Evolutionary conservation across 2,113 vertebrate species (phyloP), one percentile per base, ranked within the genome.

Genomic region (Condylura cristata): DNA sequence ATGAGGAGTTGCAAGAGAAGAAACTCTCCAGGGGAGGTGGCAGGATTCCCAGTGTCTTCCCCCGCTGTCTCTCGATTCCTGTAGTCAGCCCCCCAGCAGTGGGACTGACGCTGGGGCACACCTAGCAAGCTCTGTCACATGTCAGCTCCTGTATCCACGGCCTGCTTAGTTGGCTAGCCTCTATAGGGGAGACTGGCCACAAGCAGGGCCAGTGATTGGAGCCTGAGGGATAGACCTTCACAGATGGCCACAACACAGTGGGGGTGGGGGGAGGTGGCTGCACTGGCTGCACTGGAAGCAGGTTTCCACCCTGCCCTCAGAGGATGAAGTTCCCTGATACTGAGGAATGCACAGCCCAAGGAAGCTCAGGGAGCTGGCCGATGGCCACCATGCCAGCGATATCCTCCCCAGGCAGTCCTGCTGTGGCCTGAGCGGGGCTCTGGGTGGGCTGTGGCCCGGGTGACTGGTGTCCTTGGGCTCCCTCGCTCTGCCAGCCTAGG

Each of bases 341-440:
- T 22, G 51, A 86, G 58, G 63, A n/a, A 65, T 1, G 7, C 9
- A 14, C 60, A 20, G 39, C 78, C 51, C 34, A 22, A 26, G 28
- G 66, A 72, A 20, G 8, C 30, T 60, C 32, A 34, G 82, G 61
- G 30, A 71, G 13, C 41, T 17, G 34, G 32, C 34, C 53, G 56
- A 4, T 28, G 48, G 78, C n/a, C 60, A 28, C 16, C 14, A 53
- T 8, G 26, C 3, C 0, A 0, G 34, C 0, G 0, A 0, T 9
- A 14, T 9, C 34, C 34, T 76, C 61, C 39, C 66, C 46, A 8
- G 4, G 1, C 41, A 61, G 32, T 17, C 46, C 63, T 12, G 61
- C 53, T 6, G 0, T 12, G 8, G 5, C 32, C 84, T 17, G 3
- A 24, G 0, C 14, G 39, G 41, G 34, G 39, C 41, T 65, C 48